Evolutionary conservation across 30 jellyfish, hydroid and myxozoan species (phyloP).

Genomic region (Mastigias papua): DNA sequence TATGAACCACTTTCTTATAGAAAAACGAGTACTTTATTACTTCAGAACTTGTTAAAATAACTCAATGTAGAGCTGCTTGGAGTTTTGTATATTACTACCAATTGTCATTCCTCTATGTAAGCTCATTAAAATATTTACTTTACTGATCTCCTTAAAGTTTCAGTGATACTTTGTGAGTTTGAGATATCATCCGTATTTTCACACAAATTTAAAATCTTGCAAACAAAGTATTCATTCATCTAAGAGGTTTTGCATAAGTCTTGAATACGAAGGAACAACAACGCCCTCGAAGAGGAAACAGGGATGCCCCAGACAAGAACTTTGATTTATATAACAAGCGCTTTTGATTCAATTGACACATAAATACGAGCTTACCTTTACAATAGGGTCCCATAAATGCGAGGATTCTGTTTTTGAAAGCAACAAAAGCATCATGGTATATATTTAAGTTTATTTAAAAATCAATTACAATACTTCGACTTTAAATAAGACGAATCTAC

Average conservation of each 20-base stretch:
- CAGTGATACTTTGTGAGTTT: neutral
- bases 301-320: neutral
- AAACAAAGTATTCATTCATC: neutral
- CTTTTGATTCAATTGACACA: slow-evolving; percentile 1
- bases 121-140: neutral
- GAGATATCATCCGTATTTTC: neutral
- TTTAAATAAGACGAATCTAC: neutral
- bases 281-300: neutral
- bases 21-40: no score
- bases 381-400: neutral
- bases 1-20: no score
- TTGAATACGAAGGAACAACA: neutral
- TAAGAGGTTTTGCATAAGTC: neutral
- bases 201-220: neutral
- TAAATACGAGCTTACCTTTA: neutral
- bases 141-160: neutral
- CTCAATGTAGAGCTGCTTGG: no score
- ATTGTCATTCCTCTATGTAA: no score
- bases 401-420: neutral
- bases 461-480: neutral
- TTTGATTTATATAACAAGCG: neutral
- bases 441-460: neutral
- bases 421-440: neutral
- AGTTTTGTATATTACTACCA: no score
- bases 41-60: no score